Percentiles rank a stretch among this genome's conserved stretches.
These are phyloP conservation scores for Subanguina moxae DNA, from an alignment of 1,140 invertebrate species.

Conservation along the genomic window DNA sequence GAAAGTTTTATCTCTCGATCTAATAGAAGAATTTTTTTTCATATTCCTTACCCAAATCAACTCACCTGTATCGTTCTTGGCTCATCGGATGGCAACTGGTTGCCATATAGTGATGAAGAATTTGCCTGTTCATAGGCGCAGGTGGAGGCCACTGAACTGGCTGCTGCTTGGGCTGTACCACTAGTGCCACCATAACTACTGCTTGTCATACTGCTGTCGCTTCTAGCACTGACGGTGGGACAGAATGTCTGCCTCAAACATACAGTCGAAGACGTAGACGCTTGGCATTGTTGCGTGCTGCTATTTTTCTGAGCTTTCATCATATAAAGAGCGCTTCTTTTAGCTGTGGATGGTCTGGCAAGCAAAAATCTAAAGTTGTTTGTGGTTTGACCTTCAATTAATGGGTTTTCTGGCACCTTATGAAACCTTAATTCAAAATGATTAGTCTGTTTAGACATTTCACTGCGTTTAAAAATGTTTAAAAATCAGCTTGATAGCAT, in stretches of 20 bases:
- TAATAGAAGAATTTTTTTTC: no score
- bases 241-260: background rate
- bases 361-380: background rate
- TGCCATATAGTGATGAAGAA: background rate
- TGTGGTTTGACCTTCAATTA: background rate
- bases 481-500: no score
- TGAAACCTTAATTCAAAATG: background rate
- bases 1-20: no score
- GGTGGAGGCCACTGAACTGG: background rate
- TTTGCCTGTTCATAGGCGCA: background rate
- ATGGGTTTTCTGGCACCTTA: background rate
- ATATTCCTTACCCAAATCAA: no score
- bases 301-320: background rate
- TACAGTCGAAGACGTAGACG: background rate
- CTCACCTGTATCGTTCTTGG: no score
- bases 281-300: background rate
- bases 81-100: no score
- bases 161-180: background rate
- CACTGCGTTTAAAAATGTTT: no score
- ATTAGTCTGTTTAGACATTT: no score
- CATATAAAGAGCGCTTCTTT: background rate
- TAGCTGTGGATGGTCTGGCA: background rate
- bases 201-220: background rate
- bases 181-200: background rate
- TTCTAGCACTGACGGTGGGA: background rate